Conservation (phyloP, 2,888 invertebrate genomes). For the Calephelis perditalis region DNA sequence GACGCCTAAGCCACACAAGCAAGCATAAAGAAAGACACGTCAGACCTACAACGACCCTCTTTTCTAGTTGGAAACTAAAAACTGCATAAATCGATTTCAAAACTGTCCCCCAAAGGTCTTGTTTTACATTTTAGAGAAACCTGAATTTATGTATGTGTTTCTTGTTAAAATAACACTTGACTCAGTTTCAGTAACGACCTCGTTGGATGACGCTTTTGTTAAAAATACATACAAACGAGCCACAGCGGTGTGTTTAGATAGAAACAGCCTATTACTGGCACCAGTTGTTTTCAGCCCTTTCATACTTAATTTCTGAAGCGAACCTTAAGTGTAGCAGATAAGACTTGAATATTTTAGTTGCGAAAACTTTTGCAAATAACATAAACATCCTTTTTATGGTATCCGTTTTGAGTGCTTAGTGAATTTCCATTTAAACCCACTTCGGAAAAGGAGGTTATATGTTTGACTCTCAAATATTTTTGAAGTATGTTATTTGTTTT, state of each 20-base stretch:
- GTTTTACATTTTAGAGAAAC: not conserved
- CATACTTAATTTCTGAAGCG: conserved; percentile 3
- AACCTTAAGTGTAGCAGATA: conserved; percentile 8
- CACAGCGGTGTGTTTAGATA: conserved; percentile 28
- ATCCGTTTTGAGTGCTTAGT: no score
- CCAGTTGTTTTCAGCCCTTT: conserved; percentile 10
- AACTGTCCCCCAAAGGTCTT: no score
- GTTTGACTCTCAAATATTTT: no score
- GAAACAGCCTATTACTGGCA: conserved; percentile 8
- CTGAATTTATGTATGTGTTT: conserved; percentile 10
- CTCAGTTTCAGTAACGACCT: conserved; percentile 47
- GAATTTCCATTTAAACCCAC: no score
- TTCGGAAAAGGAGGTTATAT: no score
- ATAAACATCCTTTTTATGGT: no score
- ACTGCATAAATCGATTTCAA: no score
- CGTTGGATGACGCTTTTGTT: conserved; percentile 31
- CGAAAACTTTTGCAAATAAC: not conserved
- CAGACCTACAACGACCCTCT: no score
- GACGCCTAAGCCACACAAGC: no score
- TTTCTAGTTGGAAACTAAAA: no score
- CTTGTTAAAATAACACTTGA: conserved; percentile 36
- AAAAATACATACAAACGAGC: conserved; percentile 49
- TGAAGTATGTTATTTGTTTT: no score
- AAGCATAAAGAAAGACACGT: no score
- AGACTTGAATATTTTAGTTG: conserved; percentile 8